Base-by-base conservation (phyloP, 2,888 invertebrate species). In the Melieria omissa region DNA sequence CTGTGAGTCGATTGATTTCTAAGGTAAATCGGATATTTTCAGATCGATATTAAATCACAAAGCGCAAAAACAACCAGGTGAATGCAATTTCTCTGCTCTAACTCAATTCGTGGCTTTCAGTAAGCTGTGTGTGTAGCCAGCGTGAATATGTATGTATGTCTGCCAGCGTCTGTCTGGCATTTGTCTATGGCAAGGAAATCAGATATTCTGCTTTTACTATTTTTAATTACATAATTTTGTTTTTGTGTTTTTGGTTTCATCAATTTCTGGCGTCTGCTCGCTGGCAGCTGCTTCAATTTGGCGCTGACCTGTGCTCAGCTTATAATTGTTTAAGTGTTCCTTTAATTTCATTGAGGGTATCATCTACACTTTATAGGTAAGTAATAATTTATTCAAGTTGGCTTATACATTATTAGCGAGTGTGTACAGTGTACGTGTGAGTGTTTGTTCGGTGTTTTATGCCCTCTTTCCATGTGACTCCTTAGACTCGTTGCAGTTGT, bases 261-360 rank as follows among this genome's bases (percentile, higher is more conserved):
- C 29, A 29, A 29, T 29, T 29, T 29, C 29, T 29, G 3, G 2
- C 29, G 29, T 29, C 29, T 29, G 29, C 16, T 16, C 16, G 16
- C 16, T 16, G 16, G 16, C 16, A 16, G n/a, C 57, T 76, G 47
- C 70, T 78, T 67, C 16, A 60, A 16, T 73, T 70, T 77, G 77
- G 81, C 81, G 80, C 79, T 80, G 81, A 80, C 81, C 82, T 80
- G 81, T 80, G 82, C 75, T 81, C 82, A 82, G 82, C 82, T 75
- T 72, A 78, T 80, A 78, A 73, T 76, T 72, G 71, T 73, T 64
- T 72, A 54, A 61, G 16, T 60, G 10, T 45, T 70, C 52, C 52
- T 46, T 57, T 45, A 10, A 47, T 64, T 58, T 70, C 64, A 45
- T 54, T 72, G 16, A 60, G 47, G 14, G 52, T 71, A 65, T 65